A percentile compares a stretch with the other conserved stretches of the same genome.
Conservation (phyloP, 1,140 invertebrate species). For the Rhagoletis pomonella region DNA sequence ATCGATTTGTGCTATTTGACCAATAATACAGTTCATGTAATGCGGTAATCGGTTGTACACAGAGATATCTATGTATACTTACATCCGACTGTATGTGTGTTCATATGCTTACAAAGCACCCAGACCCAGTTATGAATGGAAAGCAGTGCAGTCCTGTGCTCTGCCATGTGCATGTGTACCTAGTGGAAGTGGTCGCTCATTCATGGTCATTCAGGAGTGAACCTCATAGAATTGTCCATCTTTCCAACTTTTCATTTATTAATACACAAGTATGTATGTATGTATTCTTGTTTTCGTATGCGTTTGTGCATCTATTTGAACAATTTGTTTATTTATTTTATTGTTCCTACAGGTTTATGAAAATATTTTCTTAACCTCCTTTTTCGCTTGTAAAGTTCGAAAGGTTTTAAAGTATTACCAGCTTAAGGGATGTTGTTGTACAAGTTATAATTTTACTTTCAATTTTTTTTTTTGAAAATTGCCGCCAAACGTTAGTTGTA, state of each 20-base stretch:
- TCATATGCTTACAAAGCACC: neutral
- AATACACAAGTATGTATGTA: too few relatives aligned
- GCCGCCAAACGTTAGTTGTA: neutral
- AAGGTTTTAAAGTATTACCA: conserved; percentile 68
- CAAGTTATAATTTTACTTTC: conserved; percentile 27
- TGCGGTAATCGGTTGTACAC: conserved; percentile 61
- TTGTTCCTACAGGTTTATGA: conserved; percentile 66
- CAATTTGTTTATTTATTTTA: conserved; percentile 39
- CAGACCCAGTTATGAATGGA: conserved; percentile 48
- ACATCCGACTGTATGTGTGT: neutral
- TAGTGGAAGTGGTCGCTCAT: conserved; percentile 39
- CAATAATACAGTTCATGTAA: conserved; percentile 68
- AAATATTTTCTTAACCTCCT: conserved; percentile 74
- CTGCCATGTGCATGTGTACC: too few relatives aligned
- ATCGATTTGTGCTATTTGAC: conserved; percentile 69
- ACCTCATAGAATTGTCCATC: neutral
- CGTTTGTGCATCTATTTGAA: neutral
- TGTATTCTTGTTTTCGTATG: too few relatives aligned
- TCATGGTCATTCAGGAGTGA: neutral
- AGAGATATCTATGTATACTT: neutral
- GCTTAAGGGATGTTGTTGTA: conserved; percentile 71
- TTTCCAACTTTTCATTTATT: neutral
- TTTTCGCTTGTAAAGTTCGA: conserved; percentile 70
- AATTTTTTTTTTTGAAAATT: conserved; percentile 3
- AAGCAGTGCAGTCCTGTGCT: conserved; percentile 53